Base-by-base conservation (phyloP, 1,140 invertebrate species). In the Aphelinus atriplicis region DNA sequence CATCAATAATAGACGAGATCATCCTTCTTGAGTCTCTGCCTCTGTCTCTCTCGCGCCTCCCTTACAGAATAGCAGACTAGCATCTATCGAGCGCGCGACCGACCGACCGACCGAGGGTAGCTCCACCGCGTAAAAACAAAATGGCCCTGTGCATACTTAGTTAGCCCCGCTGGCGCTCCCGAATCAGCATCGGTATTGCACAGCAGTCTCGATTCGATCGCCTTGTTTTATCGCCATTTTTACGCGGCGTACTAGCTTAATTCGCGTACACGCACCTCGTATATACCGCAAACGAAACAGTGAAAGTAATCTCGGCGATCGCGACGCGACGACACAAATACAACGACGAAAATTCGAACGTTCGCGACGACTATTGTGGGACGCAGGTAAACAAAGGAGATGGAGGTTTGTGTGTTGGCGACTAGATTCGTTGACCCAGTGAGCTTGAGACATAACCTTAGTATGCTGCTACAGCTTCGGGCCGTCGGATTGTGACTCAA, bases 371-470 rank as follows among this genome's bases (percentile, higher is more conserved):
- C 5, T 7, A 10, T 55, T 10, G 53, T 5, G 10, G 53, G 10
- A 10, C 53, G 10, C 1, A 55, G 53, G 5, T 5, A 55, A 55
- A 10, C 53, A 5, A 26, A 26, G 26, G 53, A 48, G 51, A 10
- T 46, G 62, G 55, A 64, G 10, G 10, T 1, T 3, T 2, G 7
- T 47, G 45, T 51, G 45, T 53, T 45, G 26, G 26, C 26, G 26
- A 26, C 48, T 47, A 10, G 7, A 78, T 78, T 82, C 79, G 78
- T 67, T 84, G 86, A 86, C 86, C 86, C 60, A 88, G 77, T 87
- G 86, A 84, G 86, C 86, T 88, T 86, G 86, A 86, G 82, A 84
- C 85, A 80, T 85, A 87, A 87, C 84, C 86, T 86, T 87, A 86
- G 84, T 78, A 74, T 79, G 75, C 78, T 76, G 74, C 74, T 66